phyloP scores from a whole-genome alignment of 2,797 vertebrate species.

The Lithobates pipiens region DNA sequence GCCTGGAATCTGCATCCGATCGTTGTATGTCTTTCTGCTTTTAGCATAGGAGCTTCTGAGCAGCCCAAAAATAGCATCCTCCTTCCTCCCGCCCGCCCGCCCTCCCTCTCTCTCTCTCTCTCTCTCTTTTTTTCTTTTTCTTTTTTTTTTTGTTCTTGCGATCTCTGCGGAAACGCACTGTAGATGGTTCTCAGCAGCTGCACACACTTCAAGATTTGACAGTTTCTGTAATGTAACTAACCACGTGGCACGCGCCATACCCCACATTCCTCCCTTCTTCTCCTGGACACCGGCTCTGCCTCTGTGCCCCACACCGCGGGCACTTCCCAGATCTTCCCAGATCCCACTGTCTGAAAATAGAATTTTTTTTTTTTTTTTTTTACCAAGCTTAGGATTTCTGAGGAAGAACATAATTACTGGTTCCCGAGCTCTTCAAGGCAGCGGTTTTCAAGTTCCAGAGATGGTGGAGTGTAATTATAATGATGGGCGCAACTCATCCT shows the following conservation, averaged over 20 bases:
- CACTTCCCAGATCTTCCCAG: neutral
- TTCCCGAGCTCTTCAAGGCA: neutral
- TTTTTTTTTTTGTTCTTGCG: conserved; percentile 3
- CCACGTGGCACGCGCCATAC: neutral
- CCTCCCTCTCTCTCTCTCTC: neutral
- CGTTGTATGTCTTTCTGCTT: neutral
- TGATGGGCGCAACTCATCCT: neutral
- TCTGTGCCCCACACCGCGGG: neutral
- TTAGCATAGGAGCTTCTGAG: conserved; percentile 27
- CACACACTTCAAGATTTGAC: conserved; percentile 18
- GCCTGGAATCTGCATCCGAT: conserved; percentile 27
- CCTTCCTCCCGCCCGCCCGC: conserved; percentile 2
- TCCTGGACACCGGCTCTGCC: neutral
- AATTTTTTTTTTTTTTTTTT: neutral
- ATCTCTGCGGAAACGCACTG: conserved; percentile 34
- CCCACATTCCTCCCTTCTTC: neutral
- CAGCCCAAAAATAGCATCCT: conserved; percentile 43
- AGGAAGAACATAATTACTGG: neutral
- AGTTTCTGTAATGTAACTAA: conserved; percentile 34
- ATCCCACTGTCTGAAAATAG: conserved; percentile 9
- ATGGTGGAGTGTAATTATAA: neutral
- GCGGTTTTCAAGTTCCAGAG: too few species aligned
- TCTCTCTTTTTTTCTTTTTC: neutral
- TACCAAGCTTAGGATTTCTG: neutral
- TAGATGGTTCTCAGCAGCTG: conserved; percentile 52